phyloP scores from a whole-genome alignment of 2,797 vertebrate species.

The Furcifer pardalis region DNA sequence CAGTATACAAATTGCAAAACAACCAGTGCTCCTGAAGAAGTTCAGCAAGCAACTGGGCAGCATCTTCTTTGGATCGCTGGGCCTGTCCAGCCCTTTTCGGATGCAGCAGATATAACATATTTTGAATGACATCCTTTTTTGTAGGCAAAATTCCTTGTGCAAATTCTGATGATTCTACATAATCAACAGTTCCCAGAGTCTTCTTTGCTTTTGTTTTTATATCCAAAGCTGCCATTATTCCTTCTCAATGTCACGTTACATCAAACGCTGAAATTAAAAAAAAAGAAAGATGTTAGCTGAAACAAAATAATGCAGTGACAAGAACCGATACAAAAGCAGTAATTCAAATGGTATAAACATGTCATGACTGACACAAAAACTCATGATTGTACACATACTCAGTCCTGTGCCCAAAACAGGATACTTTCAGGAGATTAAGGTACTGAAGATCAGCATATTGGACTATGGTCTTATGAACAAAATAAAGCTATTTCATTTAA shows the following conservation, averaged over 20 bases:
- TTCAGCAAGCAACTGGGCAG: conserved; percentile 65
- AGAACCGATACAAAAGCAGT: neutral
- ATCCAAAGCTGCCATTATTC: conserved; percentile 68
- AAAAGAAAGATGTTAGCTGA: neutral
- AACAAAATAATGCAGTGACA: neutral
- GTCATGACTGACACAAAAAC: neutral
- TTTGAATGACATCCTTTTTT: conserved; percentile 73
- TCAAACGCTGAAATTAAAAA: conserved; percentile 49
- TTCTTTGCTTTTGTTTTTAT: conserved; percentile 64
- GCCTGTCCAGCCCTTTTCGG: conserved; percentile 71
- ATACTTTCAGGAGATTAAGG: neutral
- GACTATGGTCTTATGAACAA: neutral
- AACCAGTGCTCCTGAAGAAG: conserved; percentile 71
- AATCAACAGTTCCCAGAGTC: conserved; percentile 68
- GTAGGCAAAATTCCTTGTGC: conserved; percentile 68
- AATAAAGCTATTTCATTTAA: neutral
- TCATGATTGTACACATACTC: neutral
- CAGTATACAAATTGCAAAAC: conserved; percentile 70
- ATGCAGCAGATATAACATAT: conserved; percentile 71
- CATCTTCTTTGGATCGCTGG: conserved; percentile 71
- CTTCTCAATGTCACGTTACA: conserved; percentile 21
- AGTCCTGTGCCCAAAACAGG: neutral
- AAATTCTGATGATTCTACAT: conserved; percentile 66
- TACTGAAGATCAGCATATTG: rapidly evolving
- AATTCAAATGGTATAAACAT: neutral